These are phyloP conservation scores for Limnephilus auricula DNA, from an alignment of 2,888 invertebrate species.

Conservation along the genomic window DNA sequence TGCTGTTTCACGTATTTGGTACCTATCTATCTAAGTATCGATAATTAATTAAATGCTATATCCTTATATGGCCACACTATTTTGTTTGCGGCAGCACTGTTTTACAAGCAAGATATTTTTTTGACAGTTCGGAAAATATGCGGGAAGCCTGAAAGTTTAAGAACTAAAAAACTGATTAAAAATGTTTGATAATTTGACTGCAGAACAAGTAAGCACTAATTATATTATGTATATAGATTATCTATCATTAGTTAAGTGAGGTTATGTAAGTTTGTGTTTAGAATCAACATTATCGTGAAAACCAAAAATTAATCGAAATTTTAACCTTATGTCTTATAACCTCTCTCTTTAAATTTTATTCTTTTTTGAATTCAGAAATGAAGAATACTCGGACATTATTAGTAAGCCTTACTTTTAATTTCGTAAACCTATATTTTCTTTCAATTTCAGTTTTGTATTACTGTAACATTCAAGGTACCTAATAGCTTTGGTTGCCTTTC, in stretches of 20 bases:
- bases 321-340: background rate
- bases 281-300: background rate
- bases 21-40: too few relatives aligned
- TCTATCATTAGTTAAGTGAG: background rate
- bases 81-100: background rate
- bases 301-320: background rate
- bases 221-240: background rate
- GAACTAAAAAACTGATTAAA: background rate
- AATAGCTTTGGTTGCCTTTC: background rate
- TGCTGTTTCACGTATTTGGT: too few relatives aligned
- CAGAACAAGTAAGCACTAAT: conserved; percentile 69
- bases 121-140: conserved; percentile 22
- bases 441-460: background rate
- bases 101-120: conserved; percentile 21
- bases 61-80: too few relatives aligned
- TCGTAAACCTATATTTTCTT: background rate
- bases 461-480: too few relatives aligned
- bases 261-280: background rate
- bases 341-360: background rate
- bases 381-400: background rate
- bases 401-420: background rate
- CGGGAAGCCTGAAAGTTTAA: background rate
- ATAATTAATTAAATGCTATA: too few relatives aligned
- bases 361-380: background rate
- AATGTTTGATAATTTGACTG: conserved; percentile 70